A percentile compares a stretch with the other conserved stretches of the same genome.
These are phyloP conservation scores for Lanius collurio DNA, from an alignment of 2,113 vertebrate species.

Conservation along the genomic window DNA sequence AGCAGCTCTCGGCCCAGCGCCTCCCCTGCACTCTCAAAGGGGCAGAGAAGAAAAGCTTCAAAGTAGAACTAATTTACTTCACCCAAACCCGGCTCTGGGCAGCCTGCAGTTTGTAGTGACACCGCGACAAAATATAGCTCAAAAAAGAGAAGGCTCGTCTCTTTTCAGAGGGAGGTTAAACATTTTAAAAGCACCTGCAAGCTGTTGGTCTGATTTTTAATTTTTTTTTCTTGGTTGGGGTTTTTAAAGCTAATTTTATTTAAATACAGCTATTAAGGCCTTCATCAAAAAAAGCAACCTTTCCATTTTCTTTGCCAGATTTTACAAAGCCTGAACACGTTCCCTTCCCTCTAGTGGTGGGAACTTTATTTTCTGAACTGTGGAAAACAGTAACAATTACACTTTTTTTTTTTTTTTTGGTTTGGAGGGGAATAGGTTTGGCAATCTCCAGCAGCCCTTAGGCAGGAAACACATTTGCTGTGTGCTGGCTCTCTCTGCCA, in stretches of 20 bases:
- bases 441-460: background rate
- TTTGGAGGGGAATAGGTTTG: background rate
- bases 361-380: background rate
- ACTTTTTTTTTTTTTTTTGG: too few relatives aligned
- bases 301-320: background rate
- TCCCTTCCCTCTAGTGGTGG: background rate
- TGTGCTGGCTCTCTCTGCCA: background rate
- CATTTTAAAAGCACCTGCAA: background rate
- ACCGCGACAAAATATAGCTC: background rate
- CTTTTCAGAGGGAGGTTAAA: background rate
- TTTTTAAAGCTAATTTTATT: background rate
- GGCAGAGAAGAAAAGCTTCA: slow-evolving; percentile 78
- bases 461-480: background rate
- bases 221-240: too few relatives aligned
- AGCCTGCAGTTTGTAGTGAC: slow-evolving; percentile 36
- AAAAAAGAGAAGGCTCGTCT: background rate
- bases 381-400: background rate
- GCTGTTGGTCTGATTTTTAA: background rate
- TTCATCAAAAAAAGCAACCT: background rate
- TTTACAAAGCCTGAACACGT: background rate
- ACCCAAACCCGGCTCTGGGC: slow-evolving; percentile 64
- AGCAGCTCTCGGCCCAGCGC: slow-evolving; percentile 75
- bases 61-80: slow-evolving; percentile 81
- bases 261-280: background rate
- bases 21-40: slow-evolving; percentile 73